These are phyloP conservation scores for Fragum sueziense DNA, from an alignment of 2,888 invertebrate genomes.

Conservation along the genomic window DNA sequence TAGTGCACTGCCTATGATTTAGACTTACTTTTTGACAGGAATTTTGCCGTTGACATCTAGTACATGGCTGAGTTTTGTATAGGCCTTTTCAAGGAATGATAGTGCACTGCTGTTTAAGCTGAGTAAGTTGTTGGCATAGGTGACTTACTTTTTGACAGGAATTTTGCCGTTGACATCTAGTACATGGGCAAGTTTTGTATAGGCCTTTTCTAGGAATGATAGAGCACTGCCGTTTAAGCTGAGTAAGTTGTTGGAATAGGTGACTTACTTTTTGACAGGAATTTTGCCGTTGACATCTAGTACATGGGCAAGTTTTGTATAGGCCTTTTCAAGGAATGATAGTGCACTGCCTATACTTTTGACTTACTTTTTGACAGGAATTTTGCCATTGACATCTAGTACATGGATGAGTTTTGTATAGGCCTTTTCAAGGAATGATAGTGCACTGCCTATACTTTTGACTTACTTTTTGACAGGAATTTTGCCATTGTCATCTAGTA, in stretches of 20 bases:
- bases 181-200: slow-evolving; percentile 90
- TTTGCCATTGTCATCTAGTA: slow-evolving; percentile 93
- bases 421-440: slow-evolving; percentile 94
- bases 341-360: slow-evolving; percentile 94
- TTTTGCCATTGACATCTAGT: slow-evolving; percentile 93
- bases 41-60: no score
- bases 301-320: slow-evolving; percentile 90
- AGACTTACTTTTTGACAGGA: no score
- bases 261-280: slow-evolving; percentile 90
- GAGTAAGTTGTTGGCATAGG: no score
- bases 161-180: slow-evolving; percentile 94
- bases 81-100: no score
- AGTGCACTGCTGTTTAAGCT: no score
- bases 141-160: slow-evolving; percentile 95
- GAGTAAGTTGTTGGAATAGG: slow-evolving; percentile 93
- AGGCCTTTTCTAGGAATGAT: slow-evolving; percentile 94
- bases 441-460: slow-evolving; percentile 93
- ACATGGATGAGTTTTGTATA: slow-evolving; percentile 91
- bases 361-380: slow-evolving; percentile 96
- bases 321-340: slow-evolving; percentile 94
- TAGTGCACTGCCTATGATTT: no score
- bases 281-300: slow-evolving; percentile 94
- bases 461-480: slow-evolving; percentile 95
- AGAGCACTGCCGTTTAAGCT: slow-evolving; percentile 94
- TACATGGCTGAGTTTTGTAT: no score